Conservation (phyloP, 2,888 invertebrate genomes). For the Belgica antarctica region DNA sequence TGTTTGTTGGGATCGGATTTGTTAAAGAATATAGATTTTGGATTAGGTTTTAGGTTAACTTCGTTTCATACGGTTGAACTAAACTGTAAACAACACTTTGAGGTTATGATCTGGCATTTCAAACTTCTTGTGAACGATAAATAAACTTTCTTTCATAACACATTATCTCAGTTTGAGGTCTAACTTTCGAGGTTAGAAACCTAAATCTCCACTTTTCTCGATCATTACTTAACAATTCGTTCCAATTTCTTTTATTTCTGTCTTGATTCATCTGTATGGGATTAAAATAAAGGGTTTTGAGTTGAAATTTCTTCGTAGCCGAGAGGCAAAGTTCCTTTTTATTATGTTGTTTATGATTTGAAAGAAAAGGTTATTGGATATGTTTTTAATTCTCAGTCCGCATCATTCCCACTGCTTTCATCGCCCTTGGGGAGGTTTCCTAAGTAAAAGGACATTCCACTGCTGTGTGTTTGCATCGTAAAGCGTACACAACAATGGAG, state of each 20-base stretch:
- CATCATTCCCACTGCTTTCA: neutral
- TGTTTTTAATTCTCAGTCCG: conserved; percentile 28
- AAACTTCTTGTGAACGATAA: neutral
- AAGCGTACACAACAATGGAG: conserved; percentile 34
- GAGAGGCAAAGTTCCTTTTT: conserved; percentile 1
- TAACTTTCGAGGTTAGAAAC: neutral
- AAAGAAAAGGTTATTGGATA: conserved; percentile 25
- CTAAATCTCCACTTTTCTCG: neutral
- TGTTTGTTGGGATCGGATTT: too few species aligned
- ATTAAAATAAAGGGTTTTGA: conserved; percentile 42
- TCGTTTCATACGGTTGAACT: neutral
- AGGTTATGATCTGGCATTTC: neutral
- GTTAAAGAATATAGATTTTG: too few species aligned
- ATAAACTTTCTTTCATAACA: neutral
- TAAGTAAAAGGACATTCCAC: conserved; percentile 35
- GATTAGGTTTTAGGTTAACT: too few species aligned
- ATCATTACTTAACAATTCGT: too few species aligned
- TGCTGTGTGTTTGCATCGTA: neutral
- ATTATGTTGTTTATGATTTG: conserved; percentile 42
- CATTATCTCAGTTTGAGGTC: neutral
- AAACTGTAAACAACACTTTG: too few species aligned
- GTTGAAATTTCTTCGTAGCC: neutral
- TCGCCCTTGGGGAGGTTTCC: conserved; percentile 29
- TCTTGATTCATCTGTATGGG: conserved; percentile 37
- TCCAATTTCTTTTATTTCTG: too few species aligned